Conservation (phyloP, 1,140 invertebrate genomes). For the Drosophila quadrilineata region DNA sequence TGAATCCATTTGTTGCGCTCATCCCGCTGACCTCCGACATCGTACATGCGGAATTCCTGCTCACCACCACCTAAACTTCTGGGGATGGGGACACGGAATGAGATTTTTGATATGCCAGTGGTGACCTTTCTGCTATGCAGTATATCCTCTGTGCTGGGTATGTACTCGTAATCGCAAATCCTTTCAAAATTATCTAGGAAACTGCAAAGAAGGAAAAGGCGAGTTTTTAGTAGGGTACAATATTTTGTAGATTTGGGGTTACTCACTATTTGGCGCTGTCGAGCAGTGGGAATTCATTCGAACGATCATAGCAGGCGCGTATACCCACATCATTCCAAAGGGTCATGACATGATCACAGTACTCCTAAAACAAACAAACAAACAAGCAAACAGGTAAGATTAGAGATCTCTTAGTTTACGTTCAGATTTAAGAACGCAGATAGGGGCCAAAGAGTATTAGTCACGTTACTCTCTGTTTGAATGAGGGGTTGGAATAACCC, state of each 20-base stretch:
- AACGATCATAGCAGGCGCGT: slow-evolving; percentile 86
- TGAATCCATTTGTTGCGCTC: slow-evolving; percentile 93
- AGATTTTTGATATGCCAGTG: slow-evolving; percentile 87
- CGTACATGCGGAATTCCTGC: slow-evolving; percentile 89
- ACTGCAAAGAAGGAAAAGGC: slow-evolving; percentile 79
- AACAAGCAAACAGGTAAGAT: not conserved
- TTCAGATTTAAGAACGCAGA: too few relatives aligned
- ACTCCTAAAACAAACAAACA: slow-evolving; percentile 83
- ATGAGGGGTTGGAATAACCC: slow-evolving; percentile 4
- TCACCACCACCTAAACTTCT: slow-evolving; percentile 85
- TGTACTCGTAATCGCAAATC: slow-evolving; percentile 84
- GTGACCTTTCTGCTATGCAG: slow-evolving; percentile 87
- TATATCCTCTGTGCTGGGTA: slow-evolving; percentile 87
- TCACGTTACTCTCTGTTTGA: too few relatives aligned
- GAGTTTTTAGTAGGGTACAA: slow-evolving; percentile 1
- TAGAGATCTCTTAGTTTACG: too few relatives aligned
- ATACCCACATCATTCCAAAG: slow-evolving; percentile 87
- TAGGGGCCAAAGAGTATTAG: too few relatives aligned
- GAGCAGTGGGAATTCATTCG: slow-evolving; percentile 90
- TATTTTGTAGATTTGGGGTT: not conserved
- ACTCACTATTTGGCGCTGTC: slow-evolving; percentile 91
- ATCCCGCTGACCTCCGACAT: slow-evolving; percentile 91
- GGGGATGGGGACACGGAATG: slow-evolving; percentile 87
- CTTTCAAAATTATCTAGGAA: slow-evolving; percentile 86
- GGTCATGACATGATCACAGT: slow-evolving; percentile 85